Evolutionary conservation across 1,140 invertebrate genomes (phyloP).

Genomic region (Conus betulinus): DNA sequence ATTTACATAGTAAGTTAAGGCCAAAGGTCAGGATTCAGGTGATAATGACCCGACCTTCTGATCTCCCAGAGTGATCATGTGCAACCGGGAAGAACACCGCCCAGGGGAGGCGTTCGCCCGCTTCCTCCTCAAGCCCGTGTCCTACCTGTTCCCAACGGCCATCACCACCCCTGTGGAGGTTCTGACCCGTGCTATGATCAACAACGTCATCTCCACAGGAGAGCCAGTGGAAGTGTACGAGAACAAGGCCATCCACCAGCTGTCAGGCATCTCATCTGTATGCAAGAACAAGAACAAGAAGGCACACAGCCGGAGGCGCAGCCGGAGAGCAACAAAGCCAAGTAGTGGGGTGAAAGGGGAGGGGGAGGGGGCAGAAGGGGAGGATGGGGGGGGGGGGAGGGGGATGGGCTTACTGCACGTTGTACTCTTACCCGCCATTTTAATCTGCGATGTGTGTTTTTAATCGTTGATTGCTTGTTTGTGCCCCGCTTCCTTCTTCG

Average conservation of each 20-base stretch:
- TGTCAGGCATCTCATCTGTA: slow-evolving; percentile 57
- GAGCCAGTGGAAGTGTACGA: slow-evolving; percentile 51
- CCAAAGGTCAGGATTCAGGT: not conserved
- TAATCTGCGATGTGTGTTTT: too few species aligned
- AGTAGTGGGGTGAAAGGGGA: too few species aligned
- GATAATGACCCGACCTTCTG: not conserved
- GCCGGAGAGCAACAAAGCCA: too few species aligned
- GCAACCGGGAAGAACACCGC: slow-evolving; percentile 67
- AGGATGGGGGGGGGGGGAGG: too few species aligned
- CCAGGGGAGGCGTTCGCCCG: slow-evolving; percentile 63
- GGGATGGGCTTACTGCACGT: too few species aligned
- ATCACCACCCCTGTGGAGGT: slow-evolving; percentile 67
- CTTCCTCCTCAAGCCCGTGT: slow-evolving; percentile 65
- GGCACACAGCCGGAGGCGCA: not conserved
- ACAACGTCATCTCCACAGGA: slow-evolving; percentile 54
- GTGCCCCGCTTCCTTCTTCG: too few species aligned
- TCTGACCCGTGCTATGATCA: slow-evolving; percentile 69
- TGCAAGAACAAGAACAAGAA: slow-evolving; percentile 28
- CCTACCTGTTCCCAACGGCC: slow-evolving; percentile 69
- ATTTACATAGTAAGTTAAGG: not conserved
- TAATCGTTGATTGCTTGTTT: too few species aligned
- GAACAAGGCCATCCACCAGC: slow-evolving; percentile 70
- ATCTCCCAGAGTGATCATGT: slow-evolving; percentile 66
- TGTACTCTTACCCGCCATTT: too few species aligned
- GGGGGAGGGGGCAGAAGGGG: too few species aligned